Evolutionary conservation across 2,888 invertebrate genomes (phyloP), one percentile per base, ranked within the genome.

Genomic region (Volucella zonaria): DNA sequence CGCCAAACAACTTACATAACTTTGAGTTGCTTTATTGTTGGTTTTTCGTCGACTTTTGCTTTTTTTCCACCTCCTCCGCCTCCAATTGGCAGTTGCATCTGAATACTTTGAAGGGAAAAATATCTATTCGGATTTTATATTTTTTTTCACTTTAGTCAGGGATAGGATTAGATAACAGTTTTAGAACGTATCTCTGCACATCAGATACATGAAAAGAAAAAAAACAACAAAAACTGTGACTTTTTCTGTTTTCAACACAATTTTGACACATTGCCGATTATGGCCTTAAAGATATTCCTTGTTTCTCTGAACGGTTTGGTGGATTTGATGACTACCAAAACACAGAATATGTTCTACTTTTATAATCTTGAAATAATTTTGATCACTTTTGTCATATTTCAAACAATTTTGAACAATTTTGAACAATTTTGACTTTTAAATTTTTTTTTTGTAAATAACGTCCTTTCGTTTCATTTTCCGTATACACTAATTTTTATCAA

Each of bases 1-100:
- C 80, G 71, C 76, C 71, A 85, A 75, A 76, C 76, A 81, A 80
- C 85, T 85, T 85, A 85, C 85, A 81, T 85, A 85, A 85, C 80
- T 68, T 23, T 10, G 40, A 64, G 51, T 59, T 59, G 78, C 78
- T 66, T 77, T 67, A 68, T 54, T 71, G 61, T 23, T 31, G 66
- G n/a, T 59, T 38, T 38, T 54, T 23, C 10, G 11, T 61, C 15
- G 14, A 4, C 45, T 38, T 42, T 56, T 52, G 54, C 49, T 49
- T 74, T 47, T 15, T 12, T 43, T 54, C 15, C 10, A 54, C 51
- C 12, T 42, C 38, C 9, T 52, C 15, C 31, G 31, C 15, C 9
- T 47, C 40, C 38, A 66, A 59, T 23, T 59, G 45, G 31, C 12
- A 70, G 58, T 70, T 79, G 79, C 61, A 68, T 68, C 54, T 62